A percentile compares a stretch with the other conserved stretches of the same genome.
phyloP scores from a whole-genome alignment of 2,888 invertebrate species.

The Monochamus alternatus region DNA sequence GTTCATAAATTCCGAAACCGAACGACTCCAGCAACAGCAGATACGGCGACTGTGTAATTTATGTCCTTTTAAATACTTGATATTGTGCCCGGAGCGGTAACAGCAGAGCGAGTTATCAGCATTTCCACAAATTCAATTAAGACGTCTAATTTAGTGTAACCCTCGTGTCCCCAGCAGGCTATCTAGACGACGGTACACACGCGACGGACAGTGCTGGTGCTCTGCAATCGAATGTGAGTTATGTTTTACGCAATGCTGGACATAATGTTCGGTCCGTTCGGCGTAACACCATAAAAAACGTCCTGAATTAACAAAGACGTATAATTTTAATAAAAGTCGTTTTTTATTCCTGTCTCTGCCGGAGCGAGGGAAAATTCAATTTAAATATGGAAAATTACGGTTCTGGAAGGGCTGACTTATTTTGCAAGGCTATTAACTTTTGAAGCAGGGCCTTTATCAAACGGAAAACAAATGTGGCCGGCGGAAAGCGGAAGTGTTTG shows the following conservation, averaged over 20 bases:
- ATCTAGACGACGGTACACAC: conserved; percentile 35
- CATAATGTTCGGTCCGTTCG: conserved; percentile 8
- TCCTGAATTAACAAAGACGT: conserved; percentile 23
- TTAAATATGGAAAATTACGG: neutral
- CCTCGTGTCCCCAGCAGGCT: conserved; percentile 41
- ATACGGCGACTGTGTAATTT: conserved; percentile 45
- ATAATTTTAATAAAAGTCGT: conserved; percentile 27
- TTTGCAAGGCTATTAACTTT: neutral
- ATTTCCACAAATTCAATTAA: conserved; percentile 49
- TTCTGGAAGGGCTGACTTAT: neutral
- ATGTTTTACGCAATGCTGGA: conserved; percentile 34
- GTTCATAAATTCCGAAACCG: conserved; percentile 38
- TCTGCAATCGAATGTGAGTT: conserved; percentile 42
- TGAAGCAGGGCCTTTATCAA: no score
- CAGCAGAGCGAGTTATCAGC: conserved; percentile 45
- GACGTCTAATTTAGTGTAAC: conserved; percentile 47
- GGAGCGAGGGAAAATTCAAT: conserved; percentile 8
- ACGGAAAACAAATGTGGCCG: no score
- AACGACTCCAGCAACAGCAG: conserved; percentile 44
- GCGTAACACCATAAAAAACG: conserved; percentile 10
- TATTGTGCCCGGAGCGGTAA: conserved; percentile 39
- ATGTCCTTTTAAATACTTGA: conserved; percentile 48
- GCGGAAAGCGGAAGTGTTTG: no score
- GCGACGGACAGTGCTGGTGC: conserved; percentile 41
- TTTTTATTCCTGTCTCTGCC: conserved; percentile 7